phyloP scores from a whole-genome alignment of 1,140 invertebrate species.

The Panonychus citri region DNA sequence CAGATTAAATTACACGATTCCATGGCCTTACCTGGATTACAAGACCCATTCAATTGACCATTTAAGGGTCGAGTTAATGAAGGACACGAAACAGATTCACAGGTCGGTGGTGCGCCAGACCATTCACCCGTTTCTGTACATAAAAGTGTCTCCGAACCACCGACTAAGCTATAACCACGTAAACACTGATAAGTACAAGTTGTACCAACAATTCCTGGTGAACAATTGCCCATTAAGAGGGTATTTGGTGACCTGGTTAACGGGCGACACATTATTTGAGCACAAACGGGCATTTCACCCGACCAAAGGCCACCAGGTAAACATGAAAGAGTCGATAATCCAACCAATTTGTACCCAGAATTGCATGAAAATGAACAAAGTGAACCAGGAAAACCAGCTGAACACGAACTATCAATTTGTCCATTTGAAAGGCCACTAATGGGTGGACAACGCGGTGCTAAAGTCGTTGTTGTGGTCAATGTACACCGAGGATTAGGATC shows the following conservation, averaged over 20 bases:
- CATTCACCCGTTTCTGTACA: constrained; percentile 6
- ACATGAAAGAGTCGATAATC: not conserved
- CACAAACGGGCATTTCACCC: not conserved
- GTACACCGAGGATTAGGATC: not conserved
- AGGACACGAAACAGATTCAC: not conserved
- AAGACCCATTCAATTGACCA: not conserved
- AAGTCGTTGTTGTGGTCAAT: not conserved
- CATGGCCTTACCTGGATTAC: constrained; percentile 9
- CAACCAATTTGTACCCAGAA: not conserved
- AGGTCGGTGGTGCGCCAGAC: constrained; percentile 3
- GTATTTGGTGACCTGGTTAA: not conserved
- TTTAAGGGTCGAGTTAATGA: not conserved
- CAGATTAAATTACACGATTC: constrained; percentile 23
- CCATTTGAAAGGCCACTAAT: not conserved
- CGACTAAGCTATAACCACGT: not conserved
- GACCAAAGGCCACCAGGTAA: not conserved
- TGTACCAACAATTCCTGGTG: not conserved
- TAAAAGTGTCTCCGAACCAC: not conserved
- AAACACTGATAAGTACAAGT: not conserved
- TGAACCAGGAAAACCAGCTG: not conserved
- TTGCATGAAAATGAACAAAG: not conserved
- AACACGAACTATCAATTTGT: not conserved
- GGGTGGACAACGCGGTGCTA: not conserved
- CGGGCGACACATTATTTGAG: not conserved
- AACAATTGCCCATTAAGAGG: not conserved